Evolutionary conservation across 2,797 vertebrate species (phyloP).

Genomic region (Cuculus canorus): DNA sequence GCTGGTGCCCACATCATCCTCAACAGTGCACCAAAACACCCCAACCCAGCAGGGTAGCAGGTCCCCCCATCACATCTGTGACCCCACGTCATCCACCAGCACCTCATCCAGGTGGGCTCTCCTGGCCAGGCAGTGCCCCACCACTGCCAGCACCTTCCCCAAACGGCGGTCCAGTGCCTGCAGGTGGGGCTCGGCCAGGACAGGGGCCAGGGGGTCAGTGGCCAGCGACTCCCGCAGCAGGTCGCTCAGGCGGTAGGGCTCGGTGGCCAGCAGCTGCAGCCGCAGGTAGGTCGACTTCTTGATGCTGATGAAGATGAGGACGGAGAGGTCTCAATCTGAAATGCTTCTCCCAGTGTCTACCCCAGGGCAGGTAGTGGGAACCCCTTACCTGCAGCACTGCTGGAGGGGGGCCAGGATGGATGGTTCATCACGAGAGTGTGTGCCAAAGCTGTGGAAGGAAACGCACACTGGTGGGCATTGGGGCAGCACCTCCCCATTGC

Average conservation of each 20-base stretch:
- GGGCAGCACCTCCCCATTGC: fast-evolving
- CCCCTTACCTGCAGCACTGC: constrained; percentile 71
- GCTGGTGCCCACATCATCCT: fast-evolving
- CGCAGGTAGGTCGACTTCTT: constrained; percentile 63
- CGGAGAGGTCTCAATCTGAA: background rate
- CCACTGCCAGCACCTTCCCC: background rate
- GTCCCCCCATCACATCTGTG: background rate
- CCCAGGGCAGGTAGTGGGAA: fast-evolving
- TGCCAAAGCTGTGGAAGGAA: constrained; percentile 59
- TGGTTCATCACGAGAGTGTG: constrained; percentile 52
- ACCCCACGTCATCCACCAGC: constrained; percentile 31
- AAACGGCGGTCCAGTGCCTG: constrained; percentile 36
- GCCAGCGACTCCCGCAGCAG: constrained; percentile 62
- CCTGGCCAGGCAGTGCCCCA: background rate
- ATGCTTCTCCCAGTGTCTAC: fast-evolving
- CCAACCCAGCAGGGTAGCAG: background rate
- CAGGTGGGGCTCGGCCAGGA: constrained; percentile 67
- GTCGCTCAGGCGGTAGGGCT: constrained; percentile 46
- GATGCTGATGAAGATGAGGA: constrained; percentile 41
- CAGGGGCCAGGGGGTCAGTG: constrained; percentile 12
- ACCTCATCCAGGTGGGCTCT: background rate
- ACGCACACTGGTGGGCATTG: background rate
- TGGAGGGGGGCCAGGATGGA: constrained; percentile 71
- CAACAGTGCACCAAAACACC: fast-evolving
- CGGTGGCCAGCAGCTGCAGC: constrained; percentile 55